phyloP scores from a whole-genome alignment of 2,797 vertebrate species.

The Sparidentex hasta region DNA sequence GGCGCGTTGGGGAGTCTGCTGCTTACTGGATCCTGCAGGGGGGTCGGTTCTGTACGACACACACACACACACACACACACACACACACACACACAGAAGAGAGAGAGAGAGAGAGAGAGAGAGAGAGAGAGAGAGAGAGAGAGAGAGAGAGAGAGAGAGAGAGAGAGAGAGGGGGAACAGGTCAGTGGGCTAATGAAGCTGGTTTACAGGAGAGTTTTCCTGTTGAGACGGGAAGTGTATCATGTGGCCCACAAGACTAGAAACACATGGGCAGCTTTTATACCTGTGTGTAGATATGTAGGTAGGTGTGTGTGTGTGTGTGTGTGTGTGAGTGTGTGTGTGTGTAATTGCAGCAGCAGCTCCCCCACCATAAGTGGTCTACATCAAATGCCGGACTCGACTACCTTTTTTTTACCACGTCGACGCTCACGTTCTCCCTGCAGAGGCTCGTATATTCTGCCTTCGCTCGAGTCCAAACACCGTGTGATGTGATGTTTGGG shows the following conservation, averaged over 20 bases:
- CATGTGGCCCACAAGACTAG: conserved; percentile 74
- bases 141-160: conserved; percentile 27
- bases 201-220: conserved; percentile 78
- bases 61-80: conserved; percentile 40
- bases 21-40: conserved; percentile 65
- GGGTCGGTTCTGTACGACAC: conserved; percentile 52
- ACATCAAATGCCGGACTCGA: conserved; percentile 49
- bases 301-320: conserved; percentile 33
- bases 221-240: conserved; percentile 82
- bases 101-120: conserved; percentile 4
- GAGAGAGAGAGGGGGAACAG: conserved; percentile 34
- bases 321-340: conserved; percentile 29
- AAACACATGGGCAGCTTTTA: conserved; percentile 76
- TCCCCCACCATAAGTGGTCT: conserved; percentile 38
- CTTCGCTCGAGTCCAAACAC: background rate
- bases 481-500: background rate
- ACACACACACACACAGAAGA: conserved; percentile 30
- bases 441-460: conserved; percentile 5
- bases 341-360: conserved; percentile 29
- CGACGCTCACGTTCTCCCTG: background rate
- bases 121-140: conserved; percentile 21
- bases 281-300: conserved; percentile 34
- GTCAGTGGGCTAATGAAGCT: conserved; percentile 77
- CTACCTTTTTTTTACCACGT: conserved; percentile 12
- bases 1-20: conserved; percentile 51